Conservation (phyloP, 2,888 invertebrate species). For the Clistopyga incitator region DNA sequence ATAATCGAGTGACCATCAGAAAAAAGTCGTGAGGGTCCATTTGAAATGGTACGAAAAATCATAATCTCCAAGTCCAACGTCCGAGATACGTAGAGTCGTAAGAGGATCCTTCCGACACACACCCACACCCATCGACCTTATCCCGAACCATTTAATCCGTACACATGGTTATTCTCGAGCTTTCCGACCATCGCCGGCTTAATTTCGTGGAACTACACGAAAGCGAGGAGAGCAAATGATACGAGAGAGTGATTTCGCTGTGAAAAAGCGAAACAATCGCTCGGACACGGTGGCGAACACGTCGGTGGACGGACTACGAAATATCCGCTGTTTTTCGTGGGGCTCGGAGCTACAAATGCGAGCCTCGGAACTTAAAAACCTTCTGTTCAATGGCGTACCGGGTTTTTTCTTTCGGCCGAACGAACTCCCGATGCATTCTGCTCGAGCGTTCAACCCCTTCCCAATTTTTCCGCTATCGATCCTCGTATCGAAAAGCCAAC, state of each 20-base stretch:
- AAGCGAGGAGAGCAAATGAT: not conserved
- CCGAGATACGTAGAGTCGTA: no score
- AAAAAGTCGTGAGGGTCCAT: no score
- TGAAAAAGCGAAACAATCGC: slow-evolving; percentile 31
- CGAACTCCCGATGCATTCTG: slow-evolving; percentile 23
- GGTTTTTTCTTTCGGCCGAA: slow-evolving; percentile 25
- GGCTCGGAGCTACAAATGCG: slow-evolving; percentile 22
- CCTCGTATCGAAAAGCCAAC: slow-evolving; percentile 18
- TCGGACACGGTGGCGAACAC: not conserved
- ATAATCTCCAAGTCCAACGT: no score
- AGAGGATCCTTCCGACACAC: not conserved
- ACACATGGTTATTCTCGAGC: not conserved
- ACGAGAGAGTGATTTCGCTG: not conserved
- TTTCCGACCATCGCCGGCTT: not conserved
- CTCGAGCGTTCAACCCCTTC: slow-evolving; percentile 7
- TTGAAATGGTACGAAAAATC: not conserved
- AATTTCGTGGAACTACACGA: not conserved
- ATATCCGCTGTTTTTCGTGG: slow-evolving; percentile 14
- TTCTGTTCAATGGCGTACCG: slow-evolving; percentile 11
- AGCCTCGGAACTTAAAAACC: slow-evolving; percentile 21
- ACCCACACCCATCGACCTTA: no score
- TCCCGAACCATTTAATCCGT: no score
- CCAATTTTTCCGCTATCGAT: slow-evolving; percentile 14
- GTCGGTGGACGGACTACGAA: not conserved
- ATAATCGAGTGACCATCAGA: no score